Percentiles rank a stretch among this genome's conserved stretches.
Conservation (phyloP, 2,888 invertebrate genomes). For the Pyrochroa serraticornis region DNA sequence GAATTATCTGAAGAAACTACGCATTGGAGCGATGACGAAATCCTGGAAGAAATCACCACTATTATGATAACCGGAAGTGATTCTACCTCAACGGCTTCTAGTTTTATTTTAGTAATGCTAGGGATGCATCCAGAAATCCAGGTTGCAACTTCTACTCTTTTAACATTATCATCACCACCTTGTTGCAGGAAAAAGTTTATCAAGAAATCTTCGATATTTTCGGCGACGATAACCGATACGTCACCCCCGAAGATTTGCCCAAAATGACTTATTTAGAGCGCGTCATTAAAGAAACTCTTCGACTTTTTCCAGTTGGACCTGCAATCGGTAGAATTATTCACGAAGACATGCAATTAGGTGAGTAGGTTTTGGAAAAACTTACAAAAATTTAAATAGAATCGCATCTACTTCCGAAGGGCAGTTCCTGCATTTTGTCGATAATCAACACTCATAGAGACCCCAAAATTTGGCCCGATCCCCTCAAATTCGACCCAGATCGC, state of each 20-base stretch:
- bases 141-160: slow-evolving; percentile 40
- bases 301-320: slow-evolving; percentile 39
- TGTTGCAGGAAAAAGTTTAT: slow-evolving; percentile 35
- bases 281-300: slow-evolving; percentile 39
- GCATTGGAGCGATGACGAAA: slow-evolving; percentile 60
- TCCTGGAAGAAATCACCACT: slow-evolving; percentile 64
- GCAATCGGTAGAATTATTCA: slow-evolving; percentile 23
- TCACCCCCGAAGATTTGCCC: slow-evolving; percentile 30
- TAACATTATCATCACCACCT: too few species aligned
- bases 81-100: slow-evolving; percentile 44
- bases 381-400: too few species aligned
- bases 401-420: not conserved
- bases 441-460: slow-evolving; percentile 60
- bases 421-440: slow-evolving; percentile 51
- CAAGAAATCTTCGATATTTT: slow-evolving; percentile 33
- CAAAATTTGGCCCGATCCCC: slow-evolving; percentile 63
- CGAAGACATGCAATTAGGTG: slow-evolving; percentile 25
- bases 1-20: slow-evolving; percentile 59
- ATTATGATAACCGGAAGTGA: slow-evolving; percentile 63
- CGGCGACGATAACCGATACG: slow-evolving; percentile 23
- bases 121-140: slow-evolving; percentile 39
- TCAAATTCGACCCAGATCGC: slow-evolving; percentile 64
- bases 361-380: too few species aligned
- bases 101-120: slow-evolving; percentile 42
- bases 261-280: slow-evolving; percentile 37